phyloP scores from a whole-genome alignment of 2,888 invertebrate genomes.

The Xestobium rufovillosum region DNA sequence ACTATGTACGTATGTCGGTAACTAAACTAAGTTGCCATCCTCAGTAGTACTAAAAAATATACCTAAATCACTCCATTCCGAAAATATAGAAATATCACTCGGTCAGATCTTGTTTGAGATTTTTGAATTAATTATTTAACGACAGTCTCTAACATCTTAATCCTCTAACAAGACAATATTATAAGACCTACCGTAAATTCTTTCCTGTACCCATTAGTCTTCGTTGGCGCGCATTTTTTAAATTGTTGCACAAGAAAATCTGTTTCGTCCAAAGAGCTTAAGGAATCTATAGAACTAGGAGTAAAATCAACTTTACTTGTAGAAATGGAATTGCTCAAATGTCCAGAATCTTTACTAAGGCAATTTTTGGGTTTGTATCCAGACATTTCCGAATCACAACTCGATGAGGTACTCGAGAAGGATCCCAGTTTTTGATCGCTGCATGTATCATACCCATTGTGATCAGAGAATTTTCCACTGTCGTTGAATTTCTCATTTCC shows the following conservation, averaged over 20 bases:
- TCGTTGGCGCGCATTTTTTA: slow-evolving; percentile 33
- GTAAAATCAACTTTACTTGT: slow-evolving; percentile 39
- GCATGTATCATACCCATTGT: slow-evolving; percentile 39
- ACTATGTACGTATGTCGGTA: too few species aligned
- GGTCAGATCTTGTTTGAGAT: too few species aligned
- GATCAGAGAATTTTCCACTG: slow-evolving; percentile 32
- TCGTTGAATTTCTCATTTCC: slow-evolving; percentile 20
- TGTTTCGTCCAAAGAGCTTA: slow-evolving; percentile 42
- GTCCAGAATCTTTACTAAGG: slow-evolving; percentile 42
- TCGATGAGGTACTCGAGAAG: slow-evolving; percentile 40
- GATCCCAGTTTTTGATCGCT: slow-evolving; percentile 37
- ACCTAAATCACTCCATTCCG: too few species aligned
- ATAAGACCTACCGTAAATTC: slow-evolving; percentile 25
- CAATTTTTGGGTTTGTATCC: slow-evolving; percentile 19
- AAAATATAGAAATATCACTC: too few species aligned
- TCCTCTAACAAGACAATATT: neutral
- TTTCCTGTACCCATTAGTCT: slow-evolving; percentile 28
- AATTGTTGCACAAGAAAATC: slow-evolving; percentile 39
- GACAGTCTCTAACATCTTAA: too few species aligned
- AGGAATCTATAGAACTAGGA: slow-evolving; percentile 40
- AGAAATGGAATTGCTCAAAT: slow-evolving; percentile 37
- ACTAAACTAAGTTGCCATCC: too few species aligned
- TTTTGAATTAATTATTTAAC: too few species aligned
- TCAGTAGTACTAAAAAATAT: too few species aligned
- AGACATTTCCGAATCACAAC: slow-evolving; percentile 39